phyloP scores from a whole-genome alignment of 2,113 vertebrate genomes.

The Mionectes macconnelli region DNA sequence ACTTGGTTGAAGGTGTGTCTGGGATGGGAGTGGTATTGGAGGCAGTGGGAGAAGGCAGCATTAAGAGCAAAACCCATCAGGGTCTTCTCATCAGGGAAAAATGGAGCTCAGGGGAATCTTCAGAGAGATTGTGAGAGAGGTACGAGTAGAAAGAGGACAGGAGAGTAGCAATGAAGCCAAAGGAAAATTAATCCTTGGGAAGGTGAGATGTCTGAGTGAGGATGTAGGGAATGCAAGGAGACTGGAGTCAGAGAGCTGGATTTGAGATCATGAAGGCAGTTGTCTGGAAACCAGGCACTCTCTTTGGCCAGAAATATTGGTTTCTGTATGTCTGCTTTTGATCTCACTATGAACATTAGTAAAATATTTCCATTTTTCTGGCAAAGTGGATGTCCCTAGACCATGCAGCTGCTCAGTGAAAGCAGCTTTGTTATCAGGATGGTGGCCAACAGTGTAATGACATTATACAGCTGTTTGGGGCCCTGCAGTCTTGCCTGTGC shows the following conservation, averaged over 20 bases:
- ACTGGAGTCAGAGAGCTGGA: not conserved
- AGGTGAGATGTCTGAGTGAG: not conserved
- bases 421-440: constrained; percentile 35
- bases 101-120: not conserved
- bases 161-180: not conserved
- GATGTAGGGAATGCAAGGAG: not conserved
- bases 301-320: constrained; percentile 7
- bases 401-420: constrained; percentile 30
- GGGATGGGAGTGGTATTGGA: not conserved
- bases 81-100: not conserved
- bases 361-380: constrained; percentile 56
- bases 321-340: constrained; percentile 43
- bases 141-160: not conserved
- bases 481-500: not conserved
- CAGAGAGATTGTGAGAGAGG: not conserved
- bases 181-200: not conserved
- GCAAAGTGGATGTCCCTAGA: constrained; percentile 28
- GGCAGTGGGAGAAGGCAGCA: not conserved
- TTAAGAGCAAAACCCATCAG: not conserved
- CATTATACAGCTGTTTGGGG: constrained; percentile 37
- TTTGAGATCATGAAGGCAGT: not conserved
- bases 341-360: constrained; percentile 22
- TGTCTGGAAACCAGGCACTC: constrained; percentile 14
- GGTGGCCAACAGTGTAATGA: constrained; percentile 31
- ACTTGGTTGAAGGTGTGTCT: not conserved